Evolutionary conservation across 2,888 invertebrate genomes (phyloP).

Genomic region (Sminthurides aquaticus): DNA sequence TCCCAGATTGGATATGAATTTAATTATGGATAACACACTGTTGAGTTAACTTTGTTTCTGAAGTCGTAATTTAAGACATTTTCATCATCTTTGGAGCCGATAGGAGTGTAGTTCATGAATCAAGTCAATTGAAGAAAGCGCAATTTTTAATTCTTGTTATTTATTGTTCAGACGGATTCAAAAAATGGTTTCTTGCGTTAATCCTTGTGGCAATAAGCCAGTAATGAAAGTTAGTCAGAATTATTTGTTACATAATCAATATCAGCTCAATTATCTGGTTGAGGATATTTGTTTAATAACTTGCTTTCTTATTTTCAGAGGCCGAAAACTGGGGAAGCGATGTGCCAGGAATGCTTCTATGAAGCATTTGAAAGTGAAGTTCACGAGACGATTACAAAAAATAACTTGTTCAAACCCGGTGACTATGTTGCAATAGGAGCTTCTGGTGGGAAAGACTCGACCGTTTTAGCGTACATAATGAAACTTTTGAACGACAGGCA

Average conservation of each 20-base stretch:
- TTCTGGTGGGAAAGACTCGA: conserved; percentile 93
- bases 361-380: conserved; percentile 90
- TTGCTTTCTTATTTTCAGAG: conserved; percentile 54
- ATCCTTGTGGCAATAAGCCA: conserved; percentile 32
- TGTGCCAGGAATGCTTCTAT: conserved; percentile 93
- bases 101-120: too few species aligned
- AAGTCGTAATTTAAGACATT: too few species aligned
- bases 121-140: too few species aligned
- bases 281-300: not conserved
- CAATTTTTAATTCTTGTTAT: too few species aligned
- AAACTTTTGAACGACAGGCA: conserved; percentile 84
- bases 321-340: conserved; percentile 80
- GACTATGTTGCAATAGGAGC: conserved; percentile 88
- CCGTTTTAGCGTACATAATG: conserved; percentile 88
- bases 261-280: not conserved
- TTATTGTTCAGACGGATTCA: too few species aligned
- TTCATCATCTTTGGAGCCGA: too few species aligned
- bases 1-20: too few species aligned
- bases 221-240: conserved; percentile 37
- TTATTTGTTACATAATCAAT: not conserved
- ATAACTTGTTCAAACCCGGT: conserved; percentile 71
- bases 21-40: too few species aligned
- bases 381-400: conserved; percentile 78
- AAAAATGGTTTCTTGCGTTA: conserved; percentile 22
- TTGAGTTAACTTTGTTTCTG: too few species aligned